These are phyloP conservation scores for Meloidogyne floridensis DNA, from an alignment of 1,140 invertebrate species.

Conservation along the genomic window DNA sequence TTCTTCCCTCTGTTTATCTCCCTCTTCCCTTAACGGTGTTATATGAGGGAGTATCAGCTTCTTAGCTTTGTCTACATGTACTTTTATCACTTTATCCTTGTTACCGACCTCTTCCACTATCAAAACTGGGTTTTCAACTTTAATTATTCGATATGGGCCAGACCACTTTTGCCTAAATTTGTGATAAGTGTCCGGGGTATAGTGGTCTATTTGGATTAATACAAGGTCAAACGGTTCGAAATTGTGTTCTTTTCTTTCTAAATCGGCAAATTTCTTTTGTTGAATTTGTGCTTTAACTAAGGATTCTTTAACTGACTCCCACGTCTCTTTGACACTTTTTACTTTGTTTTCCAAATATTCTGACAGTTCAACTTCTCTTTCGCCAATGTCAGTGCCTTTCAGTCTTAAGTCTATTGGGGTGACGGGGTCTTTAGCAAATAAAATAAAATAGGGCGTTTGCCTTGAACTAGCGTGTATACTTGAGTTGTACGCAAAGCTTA, in stretches of 20 bases:
- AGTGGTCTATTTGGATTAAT: background rate
- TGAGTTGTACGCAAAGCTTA: too few relatives aligned
- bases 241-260: background rate
- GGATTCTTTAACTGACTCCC: background rate
- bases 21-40: too few relatives aligned
- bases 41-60: background rate
- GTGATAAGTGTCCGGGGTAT: background rate
- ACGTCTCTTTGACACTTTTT: background rate
- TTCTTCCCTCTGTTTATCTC: too few relatives aligned
- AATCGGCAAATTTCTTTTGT: background rate
- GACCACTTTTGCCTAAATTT: constrained; percentile 7
- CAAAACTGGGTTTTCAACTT: background rate
- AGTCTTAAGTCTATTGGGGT: background rate
- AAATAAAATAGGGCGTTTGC: background rate
- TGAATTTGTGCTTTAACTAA: background rate
- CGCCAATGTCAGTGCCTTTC: background rate
- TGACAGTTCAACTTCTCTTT: background rate
- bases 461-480: background rate
- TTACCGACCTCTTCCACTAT: background rate
- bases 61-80: background rate
- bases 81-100: background rate
- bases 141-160: background rate
- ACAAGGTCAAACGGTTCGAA: background rate
- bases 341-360: background rate
- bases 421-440: background rate